Base-by-base conservation (phyloP, 2,113 vertebrate species). In the Macquaria australasica region DNA sequence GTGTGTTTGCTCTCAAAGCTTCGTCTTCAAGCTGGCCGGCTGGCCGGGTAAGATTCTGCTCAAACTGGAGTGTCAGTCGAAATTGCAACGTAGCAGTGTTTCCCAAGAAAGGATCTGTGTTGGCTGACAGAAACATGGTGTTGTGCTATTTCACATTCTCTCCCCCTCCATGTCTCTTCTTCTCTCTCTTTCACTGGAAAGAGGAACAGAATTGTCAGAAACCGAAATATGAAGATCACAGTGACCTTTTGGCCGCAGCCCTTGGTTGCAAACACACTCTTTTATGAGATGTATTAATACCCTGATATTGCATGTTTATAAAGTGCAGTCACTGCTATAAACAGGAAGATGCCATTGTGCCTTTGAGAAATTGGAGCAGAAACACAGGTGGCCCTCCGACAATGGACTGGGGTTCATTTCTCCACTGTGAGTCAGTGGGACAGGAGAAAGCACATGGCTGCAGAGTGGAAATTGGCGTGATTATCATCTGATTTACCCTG, bases 361-460 rank as follows among this genome's bases (percentile, higher is more conserved):
- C 71, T 84, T 81, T 1, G 50, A 88, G 75, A 89, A 87, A 92
- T 87, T 53, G 79, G 25, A 82, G 74, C 72, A 81, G 75, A 90
- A 77, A 87, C 90, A 82, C 93, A 94, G 92, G 90, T 92, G 82
- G 76, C 41, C 37, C 70, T 89, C 79, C 79, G 72, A 93, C 92
- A 92, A 93, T 91, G 84, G 76, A 31, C 67, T 2, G 20, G 39
- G 48, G 43, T 55, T 83, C 66, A 51, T 88, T 86, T 81, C 82
- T 87, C 76, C 60, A 39, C 58, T 74, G 51, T 82, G 81, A 90
- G 85, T 80, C 77, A 81, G 89, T 87, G 80, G 70, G 82, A 84
- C 75, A 75, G 81, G 79, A 79, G 77, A 79, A 85, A 88, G 82
- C 89, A 84, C 86, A 66, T 80, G 82, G 84, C 64, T 74, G 80